Evolutionary conservation across 2,797 vertebrate genomes (phyloP), one percentile per base, ranked within the genome.

Genomic region (Podarcis lilfordi): DNA sequence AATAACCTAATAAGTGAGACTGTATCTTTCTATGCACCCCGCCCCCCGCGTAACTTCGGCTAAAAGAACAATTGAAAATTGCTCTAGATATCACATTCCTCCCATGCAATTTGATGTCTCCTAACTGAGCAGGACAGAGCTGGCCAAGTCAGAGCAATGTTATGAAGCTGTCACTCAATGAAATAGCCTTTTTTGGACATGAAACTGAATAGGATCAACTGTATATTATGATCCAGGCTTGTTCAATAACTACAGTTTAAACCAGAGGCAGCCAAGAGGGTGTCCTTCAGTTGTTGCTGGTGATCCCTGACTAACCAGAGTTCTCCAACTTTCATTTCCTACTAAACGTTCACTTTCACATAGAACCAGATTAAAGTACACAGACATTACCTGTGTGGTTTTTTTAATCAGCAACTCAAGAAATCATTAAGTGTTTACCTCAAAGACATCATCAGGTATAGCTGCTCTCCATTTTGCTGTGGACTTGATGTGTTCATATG

Each of bases 391-490:
- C 50, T 55, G 50, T 4, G 4, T 55, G 3, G 4, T 55, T 55
- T 55, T 55, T 55, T 55, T 32, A 13, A 61, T 82, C 89, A 87
- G 25, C 40, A 25, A 84, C 11, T 2, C 3, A 76, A 78, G 1
- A 27, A 23, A 8, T 55, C 23, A 0, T 40, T 74, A 86, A 68
- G 85, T 61, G 1, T 89, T 94, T 95, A 98, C 98, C 98, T 98
- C 88, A 94, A 98, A 97, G 94, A 97, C 96, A 5, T 97, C 97
- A 0, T 98, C 98, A 17, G 98, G 98, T 93, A 99, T 98, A 69
- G 98, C 98, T 80, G 93, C 86, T 91, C 97, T 98, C 99, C 99
- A 99, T 94, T 98, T 99, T 0, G 88, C 95, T 2, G 98, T 99
- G 32, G 97, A 96, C 82, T 96, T 98, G 91, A 99, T 97, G 85